Conservation (phyloP, 2,113 vertebrate species). For the Polyodon spathula region DNA sequence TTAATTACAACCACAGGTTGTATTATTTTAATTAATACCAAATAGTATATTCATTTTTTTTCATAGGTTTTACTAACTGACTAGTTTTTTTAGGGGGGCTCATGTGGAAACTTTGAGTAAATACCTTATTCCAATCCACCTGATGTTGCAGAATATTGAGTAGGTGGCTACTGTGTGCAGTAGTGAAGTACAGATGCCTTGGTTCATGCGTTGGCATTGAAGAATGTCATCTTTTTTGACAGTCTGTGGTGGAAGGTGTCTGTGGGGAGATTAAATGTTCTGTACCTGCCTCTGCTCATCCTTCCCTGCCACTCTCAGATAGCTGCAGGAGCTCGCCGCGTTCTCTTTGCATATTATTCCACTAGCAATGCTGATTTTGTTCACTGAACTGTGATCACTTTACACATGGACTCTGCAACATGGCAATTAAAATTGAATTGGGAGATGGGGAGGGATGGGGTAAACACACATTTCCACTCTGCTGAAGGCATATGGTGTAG, state of each 20-base stretch:
- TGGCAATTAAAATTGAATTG: constrained; percentile 3
- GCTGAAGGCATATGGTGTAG: neutral
- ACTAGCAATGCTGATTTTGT: constrained; percentile 2
- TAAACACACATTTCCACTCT: neutral
- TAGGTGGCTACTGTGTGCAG: too few species aligned
- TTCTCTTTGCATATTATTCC: neutral
- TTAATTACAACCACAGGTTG: too few species aligned
- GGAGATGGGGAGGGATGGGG: neutral
- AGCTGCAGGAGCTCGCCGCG: neutral
- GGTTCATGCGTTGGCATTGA: too few species aligned
- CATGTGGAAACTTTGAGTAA: too few species aligned
- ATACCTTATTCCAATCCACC: too few species aligned
- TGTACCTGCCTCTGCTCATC: neutral
- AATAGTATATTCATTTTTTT: too few species aligned
- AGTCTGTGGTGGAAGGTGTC: neutral
- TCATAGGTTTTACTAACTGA: too few species aligned
- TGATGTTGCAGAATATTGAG: too few species aligned
- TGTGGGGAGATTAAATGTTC: neutral
- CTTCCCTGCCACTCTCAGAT: neutral
- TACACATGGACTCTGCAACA: neutral
- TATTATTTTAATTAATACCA: too few species aligned
- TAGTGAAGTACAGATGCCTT: too few species aligned
- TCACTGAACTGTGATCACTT: constrained; percentile 1
- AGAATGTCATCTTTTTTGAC: too few species aligned
- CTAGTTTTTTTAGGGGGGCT: too few species aligned